Conservation (phyloP, 2,113 vertebrate species). For the Rhynchomys soricoides region DNA sequence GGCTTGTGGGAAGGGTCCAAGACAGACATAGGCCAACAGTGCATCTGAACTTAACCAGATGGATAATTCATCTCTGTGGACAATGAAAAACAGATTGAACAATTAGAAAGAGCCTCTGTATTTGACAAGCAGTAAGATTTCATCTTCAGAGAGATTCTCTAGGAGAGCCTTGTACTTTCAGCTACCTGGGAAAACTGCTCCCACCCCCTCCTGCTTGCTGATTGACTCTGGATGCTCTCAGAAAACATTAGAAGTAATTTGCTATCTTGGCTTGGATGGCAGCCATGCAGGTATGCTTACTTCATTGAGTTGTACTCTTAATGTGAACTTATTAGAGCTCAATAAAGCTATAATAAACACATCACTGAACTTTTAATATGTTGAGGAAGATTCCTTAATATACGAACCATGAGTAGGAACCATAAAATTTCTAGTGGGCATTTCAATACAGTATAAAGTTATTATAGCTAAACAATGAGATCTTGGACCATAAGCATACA, state of each 20-base stretch:
- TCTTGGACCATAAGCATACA: not conserved
- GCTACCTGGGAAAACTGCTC: not conserved
- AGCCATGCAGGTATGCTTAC: not conserved
- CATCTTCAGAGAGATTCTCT: not conserved
- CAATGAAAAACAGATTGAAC: not conserved
- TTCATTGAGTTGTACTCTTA: not conserved
- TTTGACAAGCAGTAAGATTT: not conserved
- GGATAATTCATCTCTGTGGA: not conserved
- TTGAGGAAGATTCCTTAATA: not conserved
- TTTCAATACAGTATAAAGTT: not conserved
- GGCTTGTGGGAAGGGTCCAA: not conserved
- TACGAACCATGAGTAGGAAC: not conserved
- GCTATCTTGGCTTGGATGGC: not conserved
- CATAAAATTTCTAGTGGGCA: not conserved
- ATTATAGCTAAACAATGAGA: not conserved
- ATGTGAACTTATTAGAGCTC: not conserved
- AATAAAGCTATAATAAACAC: not conserved
- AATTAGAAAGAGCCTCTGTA: not conserved
- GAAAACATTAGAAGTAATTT: not conserved
- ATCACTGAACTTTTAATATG: not conserved
- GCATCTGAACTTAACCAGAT: not conserved
- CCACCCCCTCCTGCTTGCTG: not conserved
- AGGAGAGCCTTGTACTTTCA: not conserved
- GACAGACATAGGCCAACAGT: too few species aligned
- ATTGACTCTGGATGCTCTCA: not conserved